These are phyloP conservation scores for Alloscopus bannaensis DNA, from an alignment of 2,888 invertebrate genomes.

Conservation along the genomic window DNA sequence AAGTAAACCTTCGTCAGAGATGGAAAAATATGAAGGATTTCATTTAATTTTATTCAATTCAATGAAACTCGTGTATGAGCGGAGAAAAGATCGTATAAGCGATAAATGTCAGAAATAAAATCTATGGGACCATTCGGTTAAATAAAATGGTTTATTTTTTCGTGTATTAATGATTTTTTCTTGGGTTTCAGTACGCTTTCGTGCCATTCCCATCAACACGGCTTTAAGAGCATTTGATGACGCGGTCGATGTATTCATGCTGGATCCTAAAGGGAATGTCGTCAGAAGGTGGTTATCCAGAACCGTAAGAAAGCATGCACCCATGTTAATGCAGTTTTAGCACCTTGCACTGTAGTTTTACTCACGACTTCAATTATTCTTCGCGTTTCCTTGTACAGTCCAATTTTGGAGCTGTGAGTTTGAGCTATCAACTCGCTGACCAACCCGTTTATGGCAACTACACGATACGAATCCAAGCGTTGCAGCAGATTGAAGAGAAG, in stretches of 20 bases:
- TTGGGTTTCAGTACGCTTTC: slow-evolving; percentile 83
- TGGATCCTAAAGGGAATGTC: slow-evolving; percentile 91
- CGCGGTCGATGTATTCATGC: slow-evolving; percentile 92
- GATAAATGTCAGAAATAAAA: slow-evolving; percentile 58
- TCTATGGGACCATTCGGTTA: slow-evolving; percentile 14
- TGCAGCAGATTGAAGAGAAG: slow-evolving; percentile 91
- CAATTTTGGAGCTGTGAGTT: slow-evolving; percentile 94
- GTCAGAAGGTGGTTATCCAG: slow-evolving; percentile 95
- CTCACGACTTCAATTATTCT: background rate
- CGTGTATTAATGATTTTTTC: slow-evolving; percentile 17
- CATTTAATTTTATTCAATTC: too few relatives aligned
- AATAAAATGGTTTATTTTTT: background rate
- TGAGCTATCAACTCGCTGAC: slow-evolving; percentile 92
- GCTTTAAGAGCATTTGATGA: slow-evolving; percentile 93
- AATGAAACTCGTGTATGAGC: too few relatives aligned
- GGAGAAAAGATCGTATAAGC: slow-evolving; percentile 54
- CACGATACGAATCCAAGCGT: slow-evolving; percentile 91
- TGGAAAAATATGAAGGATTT: too few relatives aligned
- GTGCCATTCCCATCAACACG: slow-evolving; percentile 94
- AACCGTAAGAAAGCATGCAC: slow-evolving; percentile 79
- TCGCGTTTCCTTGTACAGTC: slow-evolving; percentile 78
- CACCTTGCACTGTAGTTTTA: background rate
- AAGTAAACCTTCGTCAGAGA: too few relatives aligned
- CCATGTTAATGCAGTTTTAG: background rate
- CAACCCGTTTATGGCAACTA: slow-evolving; percentile 95